Percentiles rank a stretch among this genome's conserved stretches.
Conservation (phyloP, 2,888 invertebrate genomes). For the Monochamus alternatus region DNA sequence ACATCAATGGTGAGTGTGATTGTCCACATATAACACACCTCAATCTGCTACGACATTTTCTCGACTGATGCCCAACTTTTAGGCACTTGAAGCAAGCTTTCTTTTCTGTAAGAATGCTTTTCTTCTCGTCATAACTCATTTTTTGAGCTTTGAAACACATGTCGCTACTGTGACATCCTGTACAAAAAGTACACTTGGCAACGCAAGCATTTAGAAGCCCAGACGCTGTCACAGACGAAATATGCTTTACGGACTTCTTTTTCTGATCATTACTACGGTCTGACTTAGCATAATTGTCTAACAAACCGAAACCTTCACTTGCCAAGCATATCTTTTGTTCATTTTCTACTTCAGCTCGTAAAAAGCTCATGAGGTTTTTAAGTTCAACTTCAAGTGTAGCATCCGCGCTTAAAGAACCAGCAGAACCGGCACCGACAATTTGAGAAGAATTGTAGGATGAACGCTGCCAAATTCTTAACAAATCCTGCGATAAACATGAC, state of each 20-base stretch:
- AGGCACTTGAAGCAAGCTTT: slow-evolving; percentile 29
- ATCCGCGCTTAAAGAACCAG: too few species aligned
- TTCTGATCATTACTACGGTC: not conserved
- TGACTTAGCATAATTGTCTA: not conserved
- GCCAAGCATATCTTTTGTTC: slow-evolving; percentile 25
- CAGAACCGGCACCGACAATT: slow-evolving; percentile 7
- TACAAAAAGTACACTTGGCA: slow-evolving; percentile 31
- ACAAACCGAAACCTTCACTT: slow-evolving; percentile 32
- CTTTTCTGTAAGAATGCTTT: slow-evolving; percentile 1
- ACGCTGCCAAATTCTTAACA: slow-evolving; percentile 54
- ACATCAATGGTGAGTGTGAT: slow-evolving; percentile 36
- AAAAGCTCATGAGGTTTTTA: slow-evolving; percentile 28
- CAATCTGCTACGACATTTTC: slow-evolving; percentile 28
- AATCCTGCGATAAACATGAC: slow-evolving; percentile 34
- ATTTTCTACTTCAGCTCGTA: slow-evolving; percentile 1
- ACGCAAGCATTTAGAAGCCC: slow-evolving; percentile 4
- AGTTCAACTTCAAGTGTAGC: not conserved
- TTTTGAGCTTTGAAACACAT: slow-evolving; percentile 33
- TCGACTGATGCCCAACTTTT: slow-evolving; percentile 19
- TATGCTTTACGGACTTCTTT: not conserved
- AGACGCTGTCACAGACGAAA: not conserved
- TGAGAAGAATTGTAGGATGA: slow-evolving; percentile 21
- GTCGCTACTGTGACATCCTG: slow-evolving; percentile 10
- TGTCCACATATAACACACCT: slow-evolving; percentile 25
- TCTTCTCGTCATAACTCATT: slow-evolving; percentile 18